phyloP scores from a whole-genome alignment of 2,797 vertebrate genomes.

The Acanthis flammea region DNA sequence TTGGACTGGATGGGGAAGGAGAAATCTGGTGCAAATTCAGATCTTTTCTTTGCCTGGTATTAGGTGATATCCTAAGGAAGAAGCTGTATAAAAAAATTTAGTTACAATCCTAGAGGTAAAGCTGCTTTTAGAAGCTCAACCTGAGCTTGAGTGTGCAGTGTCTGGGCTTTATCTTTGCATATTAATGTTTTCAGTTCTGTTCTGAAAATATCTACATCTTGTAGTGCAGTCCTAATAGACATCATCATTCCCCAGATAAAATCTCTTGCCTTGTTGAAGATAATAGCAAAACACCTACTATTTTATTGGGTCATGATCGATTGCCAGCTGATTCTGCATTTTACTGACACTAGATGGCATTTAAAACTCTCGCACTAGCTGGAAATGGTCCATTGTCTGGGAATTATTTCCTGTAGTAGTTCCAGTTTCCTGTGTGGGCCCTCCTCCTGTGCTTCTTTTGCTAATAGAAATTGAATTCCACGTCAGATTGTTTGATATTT shows the following conservation, averaged over 20 bases:
- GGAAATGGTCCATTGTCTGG: not conserved
- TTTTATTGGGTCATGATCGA: not conserved
- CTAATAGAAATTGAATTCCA: not conserved
- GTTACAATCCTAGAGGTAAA: not conserved
- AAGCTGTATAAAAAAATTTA: not conserved
- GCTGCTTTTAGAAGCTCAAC: not conserved
- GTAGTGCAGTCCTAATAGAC: not conserved
- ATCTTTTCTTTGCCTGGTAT: not conserved
- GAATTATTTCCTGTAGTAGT: not conserved
- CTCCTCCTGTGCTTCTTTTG: not conserved
- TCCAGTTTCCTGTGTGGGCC: not conserved
- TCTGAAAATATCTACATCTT: not conserved
- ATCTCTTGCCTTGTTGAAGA: not conserved
- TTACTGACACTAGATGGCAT: not conserved
- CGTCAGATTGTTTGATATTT: not conserved
- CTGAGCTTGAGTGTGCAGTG: not conserved
- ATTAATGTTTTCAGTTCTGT: not conserved
- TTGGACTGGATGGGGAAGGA: not conserved
- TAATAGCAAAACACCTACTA: not conserved
- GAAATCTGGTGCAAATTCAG: not conserved
- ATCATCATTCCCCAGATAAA: not conserved
- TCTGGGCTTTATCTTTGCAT: not conserved
- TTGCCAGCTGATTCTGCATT: not conserved
- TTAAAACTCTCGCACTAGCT: not conserved
- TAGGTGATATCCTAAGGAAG: not conserved